A percentile compares a stretch with the other conserved stretches of the same genome.
These are phyloP conservation scores for Dicranocentrus wangi DNA, from an alignment of 2,888 invertebrate genomes.

Conservation along the genomic window DNA sequence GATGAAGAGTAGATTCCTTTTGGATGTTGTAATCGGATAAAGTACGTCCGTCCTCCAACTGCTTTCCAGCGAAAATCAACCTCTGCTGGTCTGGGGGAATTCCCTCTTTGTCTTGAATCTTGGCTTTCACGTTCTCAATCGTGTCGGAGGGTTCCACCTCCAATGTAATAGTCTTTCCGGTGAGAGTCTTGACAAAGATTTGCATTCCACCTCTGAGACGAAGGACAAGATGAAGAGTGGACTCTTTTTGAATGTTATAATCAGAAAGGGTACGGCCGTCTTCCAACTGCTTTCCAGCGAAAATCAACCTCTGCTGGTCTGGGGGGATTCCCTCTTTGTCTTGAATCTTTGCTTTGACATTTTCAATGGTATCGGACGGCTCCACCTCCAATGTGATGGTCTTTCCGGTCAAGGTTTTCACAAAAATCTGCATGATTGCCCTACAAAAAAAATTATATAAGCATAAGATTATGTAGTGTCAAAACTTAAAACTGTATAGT, in stretches of 20 bases:
- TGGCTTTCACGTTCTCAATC: conserved; percentile 95
- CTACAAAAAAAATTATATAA: too few relatives aligned
- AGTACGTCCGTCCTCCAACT: conserved; percentile 78
- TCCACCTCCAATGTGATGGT: conserved; percentile 94
- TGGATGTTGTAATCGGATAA: conserved; percentile 80
- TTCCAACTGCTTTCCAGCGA: conserved; percentile 81
- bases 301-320: conserved; percentile 76
- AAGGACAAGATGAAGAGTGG: conserved; percentile 89
- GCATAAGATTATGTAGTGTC: too few relatives aligned
- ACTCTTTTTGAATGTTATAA: conserved; percentile 73
- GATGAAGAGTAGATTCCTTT: conserved; percentile 91
- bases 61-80: conserved; percentile 78
- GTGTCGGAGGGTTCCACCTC: conserved; percentile 95
- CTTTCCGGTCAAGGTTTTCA: conserved; percentile 85
- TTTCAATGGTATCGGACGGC: conserved; percentile 93
- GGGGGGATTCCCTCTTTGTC: conserved; percentile 84
- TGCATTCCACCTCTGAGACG: conserved; percentile 97
- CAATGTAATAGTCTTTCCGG: conserved; percentile 95
- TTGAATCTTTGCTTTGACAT: conserved; percentile 94
- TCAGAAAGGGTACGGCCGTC: conserved; percentile 94
- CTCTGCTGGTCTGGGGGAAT: conserved; percentile 93
- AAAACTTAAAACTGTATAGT: too few relatives aligned
- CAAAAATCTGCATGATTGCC: conserved; percentile 69
- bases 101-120: conserved; percentile 93
- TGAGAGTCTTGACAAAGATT: conserved; percentile 96